Evolutionary conservation across 2,113 vertebrate species (phyloP).

Genomic region (Ptilonorhynchus violaceus): DNA sequence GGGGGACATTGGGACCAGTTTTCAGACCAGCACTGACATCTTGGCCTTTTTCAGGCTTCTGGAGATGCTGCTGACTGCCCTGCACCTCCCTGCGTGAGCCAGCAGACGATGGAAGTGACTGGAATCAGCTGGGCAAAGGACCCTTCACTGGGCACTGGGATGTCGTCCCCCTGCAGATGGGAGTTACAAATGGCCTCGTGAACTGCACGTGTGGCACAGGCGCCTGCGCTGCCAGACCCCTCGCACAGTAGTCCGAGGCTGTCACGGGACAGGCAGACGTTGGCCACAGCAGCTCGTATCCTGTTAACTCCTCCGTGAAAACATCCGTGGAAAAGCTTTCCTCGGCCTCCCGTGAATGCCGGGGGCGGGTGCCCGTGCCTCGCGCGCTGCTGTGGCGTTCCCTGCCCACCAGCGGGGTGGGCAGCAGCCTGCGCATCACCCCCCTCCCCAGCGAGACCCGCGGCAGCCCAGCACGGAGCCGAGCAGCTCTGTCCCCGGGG

Average conservation of each 20-base stretch:
- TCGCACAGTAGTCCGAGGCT: neutral
- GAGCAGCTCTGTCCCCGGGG: neutral
- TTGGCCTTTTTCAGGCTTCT: constrained; percentile 55
- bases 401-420: neutral
- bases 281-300: neutral
- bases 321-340: neutral
- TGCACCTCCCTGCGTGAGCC: neutral
- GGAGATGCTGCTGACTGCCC: neutral
- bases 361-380: neutral
- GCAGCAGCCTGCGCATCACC: neutral
- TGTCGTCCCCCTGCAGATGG: neutral
- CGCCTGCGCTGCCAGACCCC: neutral
- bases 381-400: fast-evolving
- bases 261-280: fast-evolving
- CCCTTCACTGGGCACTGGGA: neutral
- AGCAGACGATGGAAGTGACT: neutral
- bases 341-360: neutral
- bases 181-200: neutral
- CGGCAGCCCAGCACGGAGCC: neutral
- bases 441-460: neutral
- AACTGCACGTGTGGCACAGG: neutral
- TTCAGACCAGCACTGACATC: neutral
- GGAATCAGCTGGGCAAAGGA: neutral
- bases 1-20: fast-evolving
- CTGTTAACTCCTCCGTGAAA: neutral